phyloP scores from a whole-genome alignment of 2,888 invertebrate species.

The Epirrhoe tristata region DNA sequence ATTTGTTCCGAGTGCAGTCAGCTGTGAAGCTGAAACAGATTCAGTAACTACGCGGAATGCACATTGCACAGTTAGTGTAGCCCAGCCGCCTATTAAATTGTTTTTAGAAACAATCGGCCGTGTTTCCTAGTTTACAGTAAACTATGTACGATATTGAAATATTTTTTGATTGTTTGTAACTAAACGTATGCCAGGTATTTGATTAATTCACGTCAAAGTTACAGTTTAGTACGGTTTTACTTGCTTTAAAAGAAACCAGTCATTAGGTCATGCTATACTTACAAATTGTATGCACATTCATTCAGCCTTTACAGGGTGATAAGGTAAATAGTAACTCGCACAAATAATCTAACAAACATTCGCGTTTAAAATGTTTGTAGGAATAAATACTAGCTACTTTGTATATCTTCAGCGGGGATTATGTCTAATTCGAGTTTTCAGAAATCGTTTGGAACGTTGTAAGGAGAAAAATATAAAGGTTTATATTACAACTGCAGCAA shows the following conservation, averaged over 20 bases:
- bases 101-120: conserved; percentile 68
- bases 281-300: too few species aligned
- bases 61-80: conserved; percentile 67
- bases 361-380: too few species aligned
- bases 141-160: conserved; percentile 55
- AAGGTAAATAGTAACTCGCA: too few species aligned
- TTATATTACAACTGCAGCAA: conserved; percentile 17
- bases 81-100: conserved; percentile 68
- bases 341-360: too few species aligned
- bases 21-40: conserved; percentile 70
- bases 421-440: too few species aligned
- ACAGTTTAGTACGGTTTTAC: too few species aligned
- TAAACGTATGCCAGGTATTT: neutral
- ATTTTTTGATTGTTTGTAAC: conserved; percentile 16
- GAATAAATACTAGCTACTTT: too few species aligned
- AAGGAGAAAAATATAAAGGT: conserved; percentile 8
- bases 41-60: conserved; percentile 64
- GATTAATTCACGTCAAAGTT: neutral
- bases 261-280: too few species aligned
- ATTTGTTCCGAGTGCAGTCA: conserved; percentile 67
- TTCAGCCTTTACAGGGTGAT: too few species aligned
- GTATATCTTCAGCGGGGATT: neutral
- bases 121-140: conserved; percentile 53
- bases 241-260: too few species aligned
- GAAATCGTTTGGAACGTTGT: too few species aligned